Base-by-base conservation (phyloP, 2,888 invertebrate genomes). In the Rambutsinella grinnellia region DNA sequence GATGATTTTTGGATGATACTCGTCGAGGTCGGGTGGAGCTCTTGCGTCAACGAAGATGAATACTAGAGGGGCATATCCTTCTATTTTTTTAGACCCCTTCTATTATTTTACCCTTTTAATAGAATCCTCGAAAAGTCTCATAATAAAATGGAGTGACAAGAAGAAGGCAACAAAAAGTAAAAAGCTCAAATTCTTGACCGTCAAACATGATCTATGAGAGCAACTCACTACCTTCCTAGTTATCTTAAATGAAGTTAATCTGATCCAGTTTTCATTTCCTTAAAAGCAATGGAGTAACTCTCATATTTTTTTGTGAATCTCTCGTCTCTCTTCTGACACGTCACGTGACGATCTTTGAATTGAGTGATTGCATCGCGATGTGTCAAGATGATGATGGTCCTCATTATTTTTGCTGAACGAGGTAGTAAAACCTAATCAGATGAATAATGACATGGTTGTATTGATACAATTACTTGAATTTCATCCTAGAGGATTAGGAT, bases 1-100 rank as follows among this genome's bases (percentile, higher is more conserved):
- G 68, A 54, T 53, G 60, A 53, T 70, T 26, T 53, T 49, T 54
- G 54, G 70, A 70, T 70, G 62, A 54, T 23, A 27, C 62, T 70
- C 23, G 15, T 70, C 70, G 70, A 70, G 70, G 70, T 70, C 70
- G 70, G 70, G 70, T 62, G 70, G 70, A 57, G 70, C 57, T 61
- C 69, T 26, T 51, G 56, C 51, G 2, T 28, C 44, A 53, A 53
- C 69, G 61, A 68, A n/a, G n/a, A n/a, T n/a, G n/a, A n/a, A n/a
- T n/a, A n/a, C n/a, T n/a, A n/a, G n/a, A n/a, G n/a, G n/a, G n/a
- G n/a, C n/a, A n/a, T n/a, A n/a, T 54, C 24, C 23, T 56, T 26
- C 10, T 26, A 23, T 51, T 19, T 2, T 8, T 51, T 51, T 19
- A 6, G 2, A 23, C 17, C 3, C 2, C 15, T 51, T 51, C 23